Evolutionary conservation across 2,888 invertebrate species (phyloP).

Genomic region (Pollenia griseotomentosa): DNA sequence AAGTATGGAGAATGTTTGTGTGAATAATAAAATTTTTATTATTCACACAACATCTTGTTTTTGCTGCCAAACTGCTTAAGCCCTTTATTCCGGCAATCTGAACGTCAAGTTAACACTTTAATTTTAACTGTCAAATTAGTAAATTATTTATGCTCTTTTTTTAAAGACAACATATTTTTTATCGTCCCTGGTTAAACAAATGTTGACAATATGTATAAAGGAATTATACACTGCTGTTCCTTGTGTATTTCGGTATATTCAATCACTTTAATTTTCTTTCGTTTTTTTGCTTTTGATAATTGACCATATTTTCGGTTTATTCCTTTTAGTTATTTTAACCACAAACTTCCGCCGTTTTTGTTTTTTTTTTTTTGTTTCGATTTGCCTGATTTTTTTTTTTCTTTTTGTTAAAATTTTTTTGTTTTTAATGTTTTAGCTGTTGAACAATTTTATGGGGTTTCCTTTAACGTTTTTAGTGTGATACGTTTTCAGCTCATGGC

Average conservation of each 20-base stretch:
- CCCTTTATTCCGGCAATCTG: not conserved
- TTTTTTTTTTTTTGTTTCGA: slow-evolving; percentile 34
- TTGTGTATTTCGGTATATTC: slow-evolving; percentile 32
- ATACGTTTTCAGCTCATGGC: slow-evolving; percentile 43
- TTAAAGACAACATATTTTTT: not conserved
- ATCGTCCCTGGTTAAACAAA: not conserved
- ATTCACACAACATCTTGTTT: no score
- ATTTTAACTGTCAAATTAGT: slow-evolving; percentile 24
- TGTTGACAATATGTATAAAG: not conserved
- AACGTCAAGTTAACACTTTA: not conserved
- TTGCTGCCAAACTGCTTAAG: no score
- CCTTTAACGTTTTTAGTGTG: slow-evolving; percentile 58
- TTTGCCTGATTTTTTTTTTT: slow-evolving; percentile 13
- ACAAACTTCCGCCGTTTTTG: slow-evolving; percentile 71
- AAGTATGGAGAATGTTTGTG: no score
- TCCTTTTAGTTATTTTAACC: slow-evolving; percentile 71
- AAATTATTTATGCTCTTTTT: slow-evolving; percentile 5
- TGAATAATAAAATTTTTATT: no score
- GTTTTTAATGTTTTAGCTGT: slow-evolving; percentile 31
- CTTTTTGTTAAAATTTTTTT: not conserved
- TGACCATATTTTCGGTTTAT: slow-evolving; percentile 62
- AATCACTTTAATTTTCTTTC: slow-evolving; percentile 48
- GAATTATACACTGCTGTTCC: not conserved
- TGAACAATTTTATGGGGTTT: slow-evolving; percentile 66
- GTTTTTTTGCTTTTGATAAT: slow-evolving; percentile 38